Conservation (phyloP, 2,113 vertebrate genomes). For the Saguinus midas region DNA sequence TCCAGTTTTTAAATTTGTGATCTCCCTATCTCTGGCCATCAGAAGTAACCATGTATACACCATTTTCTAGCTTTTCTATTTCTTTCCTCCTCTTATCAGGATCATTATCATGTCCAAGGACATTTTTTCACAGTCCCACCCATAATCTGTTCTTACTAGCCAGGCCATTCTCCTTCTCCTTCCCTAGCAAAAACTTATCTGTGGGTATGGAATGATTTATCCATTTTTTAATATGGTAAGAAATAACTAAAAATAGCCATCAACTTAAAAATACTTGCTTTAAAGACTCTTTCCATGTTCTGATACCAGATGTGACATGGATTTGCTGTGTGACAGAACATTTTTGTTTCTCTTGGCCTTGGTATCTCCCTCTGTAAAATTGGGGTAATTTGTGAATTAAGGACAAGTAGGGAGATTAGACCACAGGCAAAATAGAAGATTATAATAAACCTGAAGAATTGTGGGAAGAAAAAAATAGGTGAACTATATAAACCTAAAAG, state of each 20-base stretch:
- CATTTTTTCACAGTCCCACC: neutral
- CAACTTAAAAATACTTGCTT: neutral
- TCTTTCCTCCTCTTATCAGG: neutral
- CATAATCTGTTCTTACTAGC: neutral
- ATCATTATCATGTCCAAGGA: neutral
- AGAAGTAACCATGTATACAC: neutral
- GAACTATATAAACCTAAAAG: neutral
- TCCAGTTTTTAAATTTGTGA: neutral
- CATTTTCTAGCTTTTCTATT: neutral
- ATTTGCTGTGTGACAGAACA: neutral
- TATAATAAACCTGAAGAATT: conserved; percentile 10
- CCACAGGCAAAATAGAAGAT: neutral
- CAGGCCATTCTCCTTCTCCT: neutral
- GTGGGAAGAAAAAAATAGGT: neutral
- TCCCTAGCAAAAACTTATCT: neutral
- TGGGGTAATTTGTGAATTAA: conserved; percentile 45
- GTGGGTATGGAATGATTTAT: neutral
- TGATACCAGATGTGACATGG: neutral
- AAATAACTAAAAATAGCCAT: neutral
- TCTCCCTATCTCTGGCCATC: neutral
- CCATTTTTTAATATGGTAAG: neutral
- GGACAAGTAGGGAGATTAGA: conserved; percentile 45
- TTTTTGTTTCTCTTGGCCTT: conserved; percentile 38
- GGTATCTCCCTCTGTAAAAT: conserved; percentile 30
- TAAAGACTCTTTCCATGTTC: neutral